phyloP scores from a whole-genome alignment of 1,140 invertebrate species.

The Manduca sexta region DNA sequence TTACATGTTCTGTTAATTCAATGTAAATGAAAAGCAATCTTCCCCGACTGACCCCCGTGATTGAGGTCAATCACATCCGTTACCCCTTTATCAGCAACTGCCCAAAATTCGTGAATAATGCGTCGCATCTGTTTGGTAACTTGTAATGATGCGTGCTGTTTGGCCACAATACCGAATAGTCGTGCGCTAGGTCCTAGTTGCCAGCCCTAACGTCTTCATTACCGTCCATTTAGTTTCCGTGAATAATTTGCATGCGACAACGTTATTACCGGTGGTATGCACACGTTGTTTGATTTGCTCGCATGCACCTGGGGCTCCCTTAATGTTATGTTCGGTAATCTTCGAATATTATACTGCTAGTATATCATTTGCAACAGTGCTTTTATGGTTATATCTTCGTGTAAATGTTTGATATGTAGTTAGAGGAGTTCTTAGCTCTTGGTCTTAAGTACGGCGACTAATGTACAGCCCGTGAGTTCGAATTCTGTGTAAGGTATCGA shows the following conservation, averaged over 20 bases:
- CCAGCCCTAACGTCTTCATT: slow-evolving; percentile 4
- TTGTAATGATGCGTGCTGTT: not conserved
- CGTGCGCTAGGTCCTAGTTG: not conserved
- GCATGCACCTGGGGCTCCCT: slow-evolving; percentile 11
- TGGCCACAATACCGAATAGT: not conserved
- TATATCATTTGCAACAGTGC: not conserved
- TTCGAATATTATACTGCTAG: not conserved
- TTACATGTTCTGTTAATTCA: too few relatives aligned
- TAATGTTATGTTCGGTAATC: not conserved
- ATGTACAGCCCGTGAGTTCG: too few relatives aligned
- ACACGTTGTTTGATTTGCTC: slow-evolving; percentile 10
- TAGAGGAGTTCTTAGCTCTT: too few relatives aligned
- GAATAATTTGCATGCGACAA: slow-evolving; percentile 18
- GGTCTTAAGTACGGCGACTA: too few relatives aligned
- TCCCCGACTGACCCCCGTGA: too few relatives aligned
- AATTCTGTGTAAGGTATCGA: too few relatives aligned
- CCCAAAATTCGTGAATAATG: too few relatives aligned
- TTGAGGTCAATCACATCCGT: too few relatives aligned
- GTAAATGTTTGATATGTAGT: too few relatives aligned
- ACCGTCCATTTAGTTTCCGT: slow-evolving; percentile 10
- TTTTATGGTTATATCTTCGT: not conserved
- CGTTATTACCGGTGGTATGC: slow-evolving; percentile 3
- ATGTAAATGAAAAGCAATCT: not conserved
- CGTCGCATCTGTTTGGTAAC: not conserved
- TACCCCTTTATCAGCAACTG: too few relatives aligned